Evolutionary conservation across 2,888 invertebrate species (phyloP).

Genomic region (Andrena minutula): DNA sequence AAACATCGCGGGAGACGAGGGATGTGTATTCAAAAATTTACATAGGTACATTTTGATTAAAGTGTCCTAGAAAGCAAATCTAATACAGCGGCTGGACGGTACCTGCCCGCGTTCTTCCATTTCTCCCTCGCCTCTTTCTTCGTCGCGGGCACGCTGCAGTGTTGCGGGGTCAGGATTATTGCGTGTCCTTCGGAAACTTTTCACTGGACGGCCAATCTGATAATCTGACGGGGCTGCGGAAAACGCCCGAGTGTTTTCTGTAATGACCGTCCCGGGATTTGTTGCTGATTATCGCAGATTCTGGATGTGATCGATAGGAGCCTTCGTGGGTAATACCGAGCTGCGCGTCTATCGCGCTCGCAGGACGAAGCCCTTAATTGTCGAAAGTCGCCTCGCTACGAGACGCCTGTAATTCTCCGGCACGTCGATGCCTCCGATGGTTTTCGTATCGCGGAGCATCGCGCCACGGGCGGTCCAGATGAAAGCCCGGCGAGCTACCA

Average conservation of each 20-base stretch:
- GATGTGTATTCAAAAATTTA: slow-evolving; percentile 85
- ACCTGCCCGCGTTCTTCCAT: slow-evolving; percentile 47
- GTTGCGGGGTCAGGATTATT: slow-evolving; percentile 64
- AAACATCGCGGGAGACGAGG: slow-evolving; percentile 83
- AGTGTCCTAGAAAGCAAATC: slow-evolving; percentile 85
- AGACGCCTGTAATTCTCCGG: neutral
- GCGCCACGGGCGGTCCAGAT: slow-evolving; percentile 6
- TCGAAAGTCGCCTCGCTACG: neutral
- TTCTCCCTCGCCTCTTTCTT: slow-evolving; percentile 9
- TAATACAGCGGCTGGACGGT: slow-evolving; percentile 78
- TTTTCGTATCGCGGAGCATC: slow-evolving; percentile 3
- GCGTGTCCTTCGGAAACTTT: slow-evolving; percentile 70
- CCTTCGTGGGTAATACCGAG: too few species aligned
- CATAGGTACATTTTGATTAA: slow-evolving; percentile 85
- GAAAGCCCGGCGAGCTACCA: slow-evolving; percentile 64
- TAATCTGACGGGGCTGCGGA: slow-evolving; percentile 50
- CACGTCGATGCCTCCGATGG: neutral
- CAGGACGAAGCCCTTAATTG: neutral
- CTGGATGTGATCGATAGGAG: too few species aligned
- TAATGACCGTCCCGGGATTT: slow-evolving; percentile 66
- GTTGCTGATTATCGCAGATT: slow-evolving; percentile 18
- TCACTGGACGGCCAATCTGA: slow-evolving; percentile 58
- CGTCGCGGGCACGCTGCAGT: slow-evolving; percentile 28
- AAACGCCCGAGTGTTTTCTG: slow-evolving; percentile 54
- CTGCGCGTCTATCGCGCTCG: neutral